phyloP scores from a whole-genome alignment of 2,888 invertebrate genomes.

The Suillia variegata region DNA sequence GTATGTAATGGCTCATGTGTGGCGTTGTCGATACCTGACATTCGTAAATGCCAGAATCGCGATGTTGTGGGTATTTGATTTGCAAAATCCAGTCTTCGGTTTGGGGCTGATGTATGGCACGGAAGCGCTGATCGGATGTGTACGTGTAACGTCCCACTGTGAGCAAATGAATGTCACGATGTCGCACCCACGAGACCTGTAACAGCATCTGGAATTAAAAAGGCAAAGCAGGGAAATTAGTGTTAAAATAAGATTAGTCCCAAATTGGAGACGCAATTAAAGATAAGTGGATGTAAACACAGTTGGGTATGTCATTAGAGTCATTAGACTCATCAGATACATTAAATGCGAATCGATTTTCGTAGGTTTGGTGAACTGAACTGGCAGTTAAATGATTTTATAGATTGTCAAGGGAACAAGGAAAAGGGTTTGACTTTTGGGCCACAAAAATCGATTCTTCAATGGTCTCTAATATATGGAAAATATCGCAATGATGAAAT shows the following conservation, averaged over 20 bases:
- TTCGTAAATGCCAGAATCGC: conserved; percentile 87
- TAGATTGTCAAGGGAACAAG: too few species aligned
- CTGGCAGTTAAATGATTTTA: too few species aligned
- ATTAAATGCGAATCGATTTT: too few species aligned
- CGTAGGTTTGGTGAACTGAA: too few species aligned
- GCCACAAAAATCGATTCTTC: too few species aligned
- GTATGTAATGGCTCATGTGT: conserved; percentile 90
- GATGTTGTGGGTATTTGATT: conserved; percentile 90
- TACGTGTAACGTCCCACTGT: conserved; percentile 90
- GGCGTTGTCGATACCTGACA: conserved; percentile 94
- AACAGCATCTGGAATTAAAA: conserved; percentile 65
- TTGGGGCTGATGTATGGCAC: conserved; percentile 82
- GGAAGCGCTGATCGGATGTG: conserved; percentile 88
- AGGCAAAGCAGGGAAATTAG: background rate
- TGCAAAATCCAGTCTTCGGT: conserved; percentile 91
- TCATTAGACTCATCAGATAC: conserved; percentile 1
- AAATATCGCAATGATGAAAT: too few species aligned
- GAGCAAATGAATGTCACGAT: conserved; percentile 86
- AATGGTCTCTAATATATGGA: too few species aligned
- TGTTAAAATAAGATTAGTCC: too few species aligned
- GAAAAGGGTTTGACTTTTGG: too few species aligned
- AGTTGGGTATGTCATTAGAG: too few species aligned
- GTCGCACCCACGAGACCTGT: conserved; percentile 91
- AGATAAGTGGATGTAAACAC: too few species aligned
- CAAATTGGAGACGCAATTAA: too few species aligned